phyloP scores from a whole-genome alignment of 2,888 invertebrate species.

The Neria commutata region DNA sequence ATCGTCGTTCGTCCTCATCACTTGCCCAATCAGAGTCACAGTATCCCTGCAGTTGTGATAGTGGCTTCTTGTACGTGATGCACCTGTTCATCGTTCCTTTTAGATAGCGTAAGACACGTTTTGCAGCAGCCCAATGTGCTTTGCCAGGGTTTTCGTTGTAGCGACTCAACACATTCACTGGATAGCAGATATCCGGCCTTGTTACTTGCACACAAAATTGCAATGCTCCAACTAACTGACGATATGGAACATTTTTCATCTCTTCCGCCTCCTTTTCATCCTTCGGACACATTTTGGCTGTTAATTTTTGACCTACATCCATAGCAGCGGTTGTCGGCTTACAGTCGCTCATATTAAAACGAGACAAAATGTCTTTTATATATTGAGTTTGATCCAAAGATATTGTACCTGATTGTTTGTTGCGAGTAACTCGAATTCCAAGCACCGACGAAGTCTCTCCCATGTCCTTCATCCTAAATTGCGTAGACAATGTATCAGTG shows the following conservation, averaged over 20 bases:
- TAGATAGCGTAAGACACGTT: neutral
- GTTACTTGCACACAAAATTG: neutral
- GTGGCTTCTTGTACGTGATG: no score
- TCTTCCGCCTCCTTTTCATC: conserved; percentile 16
- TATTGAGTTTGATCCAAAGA: conserved; percentile 25
- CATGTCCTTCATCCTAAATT: conserved; percentile 22
- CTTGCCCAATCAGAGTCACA: no score
- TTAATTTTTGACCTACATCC: conserved; percentile 21
- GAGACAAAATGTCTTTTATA: conserved; percentile 20
- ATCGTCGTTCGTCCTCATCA: no score
- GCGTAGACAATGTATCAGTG: conserved; percentile 11
- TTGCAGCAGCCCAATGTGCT: neutral
- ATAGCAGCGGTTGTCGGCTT: conserved; percentile 25
- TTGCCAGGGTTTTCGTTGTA: neutral
- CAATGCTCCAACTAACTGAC: no score
- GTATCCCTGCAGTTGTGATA: no score
- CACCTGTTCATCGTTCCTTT: no score
- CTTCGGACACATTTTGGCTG: conserved; percentile 25
- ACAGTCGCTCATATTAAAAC: conserved; percentile 27
- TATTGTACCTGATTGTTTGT: conserved; percentile 20
- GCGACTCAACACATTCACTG: neutral
- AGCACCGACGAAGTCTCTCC: conserved; percentile 21
- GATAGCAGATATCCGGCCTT: neutral
- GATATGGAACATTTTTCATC: conserved; percentile 24
- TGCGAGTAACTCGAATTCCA: conserved; percentile 22